A percentile compares a stretch with the other conserved stretches of the same genome.
phyloP scores from a whole-genome alignment of 2,797 vertebrate species.

The Gephyroberyx darwinii region DNA sequence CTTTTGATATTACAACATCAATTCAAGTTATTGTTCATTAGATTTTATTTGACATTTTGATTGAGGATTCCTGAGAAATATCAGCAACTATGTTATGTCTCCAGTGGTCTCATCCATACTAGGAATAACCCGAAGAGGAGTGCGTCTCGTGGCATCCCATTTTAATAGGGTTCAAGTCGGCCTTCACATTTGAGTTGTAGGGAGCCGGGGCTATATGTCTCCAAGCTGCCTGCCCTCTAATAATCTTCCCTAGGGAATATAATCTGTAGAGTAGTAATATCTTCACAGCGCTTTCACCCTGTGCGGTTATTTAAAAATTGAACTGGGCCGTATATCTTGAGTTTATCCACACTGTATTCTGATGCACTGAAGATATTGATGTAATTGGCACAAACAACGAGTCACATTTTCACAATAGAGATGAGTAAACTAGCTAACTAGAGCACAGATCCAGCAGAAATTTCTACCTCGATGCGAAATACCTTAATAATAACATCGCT shows the following conservation, averaged over 20 bases:
- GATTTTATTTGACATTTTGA: background rate
- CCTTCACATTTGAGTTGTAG: too few relatives aligned
- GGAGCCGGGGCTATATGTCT: too few relatives aligned
- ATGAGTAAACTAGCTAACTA: background rate
- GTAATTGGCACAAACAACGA: background rate
- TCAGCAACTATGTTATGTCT: background rate
- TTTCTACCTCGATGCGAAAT: background rate
- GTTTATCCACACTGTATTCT: too few relatives aligned
- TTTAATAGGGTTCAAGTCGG: too few relatives aligned
- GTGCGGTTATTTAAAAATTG: too few relatives aligned
- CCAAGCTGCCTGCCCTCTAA: too few relatives aligned
- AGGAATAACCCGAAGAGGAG: background rate
- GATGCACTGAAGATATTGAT: too few relatives aligned
- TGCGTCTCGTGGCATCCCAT: background rate
- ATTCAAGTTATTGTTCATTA: background rate
- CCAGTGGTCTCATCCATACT: constrained; percentile 2
- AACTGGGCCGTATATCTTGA: too few relatives aligned
- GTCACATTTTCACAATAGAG: background rate
- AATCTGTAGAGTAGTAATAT: too few relatives aligned
- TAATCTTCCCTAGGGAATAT: too few relatives aligned
- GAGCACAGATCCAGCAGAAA: background rate
- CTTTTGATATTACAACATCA: background rate
- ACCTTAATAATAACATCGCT: background rate
- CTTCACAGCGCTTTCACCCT: too few relatives aligned
- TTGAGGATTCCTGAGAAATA: background rate